Evolutionary conservation across 2,113 vertebrate genomes (phyloP), one percentile per base, ranked within the genome.

Genomic region (Anser brachyrhynchus): DNA sequence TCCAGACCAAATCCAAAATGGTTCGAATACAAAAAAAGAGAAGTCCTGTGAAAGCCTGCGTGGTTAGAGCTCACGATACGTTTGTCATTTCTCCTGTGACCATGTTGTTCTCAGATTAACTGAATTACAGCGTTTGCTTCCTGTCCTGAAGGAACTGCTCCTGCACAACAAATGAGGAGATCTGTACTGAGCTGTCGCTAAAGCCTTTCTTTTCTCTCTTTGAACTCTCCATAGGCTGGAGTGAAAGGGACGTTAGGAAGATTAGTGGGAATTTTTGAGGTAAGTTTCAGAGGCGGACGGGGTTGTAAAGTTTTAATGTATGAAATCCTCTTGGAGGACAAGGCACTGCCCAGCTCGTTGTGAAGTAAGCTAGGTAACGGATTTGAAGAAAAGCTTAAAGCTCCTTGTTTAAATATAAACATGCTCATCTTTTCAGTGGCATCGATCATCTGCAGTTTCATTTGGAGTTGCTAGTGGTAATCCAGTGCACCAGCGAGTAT

Each of bases 201-300:
- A 91, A 64, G 23, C 26, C 2, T 61, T 23, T 39, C n/a, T 93
- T 31, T 74, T 70, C 70, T 81, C 86, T 92, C 78, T 96, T 85
- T 67, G 57, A 94, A 94, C 67, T 79, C 84, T 84, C 79, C 81
- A 43, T 94, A 99, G 99, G 99, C 99, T 96, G 99, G 99, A 94
- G 99, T 99, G 91, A 99, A 99, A 98, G 99, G 99, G 97, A 99
- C 98, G 44, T 98, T 99, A 97, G 99, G 99, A 97, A 98, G 99
- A 98, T 97, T 99, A 97, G 98, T 99, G 89, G 99, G 99, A 96
- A 98, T 99, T 97, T 99, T 99, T 98, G 99, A 99, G 99, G 99
- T 99, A 97, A 99, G 98, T 97, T 78, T 87, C 76, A 64, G 59
- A 51, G 10, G 0, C 5, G 82, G 66, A 41, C 7, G 35, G 26